phyloP scores from a whole-genome alignment of 2,888 invertebrate genomes.

The Amitus sp. region DNA sequence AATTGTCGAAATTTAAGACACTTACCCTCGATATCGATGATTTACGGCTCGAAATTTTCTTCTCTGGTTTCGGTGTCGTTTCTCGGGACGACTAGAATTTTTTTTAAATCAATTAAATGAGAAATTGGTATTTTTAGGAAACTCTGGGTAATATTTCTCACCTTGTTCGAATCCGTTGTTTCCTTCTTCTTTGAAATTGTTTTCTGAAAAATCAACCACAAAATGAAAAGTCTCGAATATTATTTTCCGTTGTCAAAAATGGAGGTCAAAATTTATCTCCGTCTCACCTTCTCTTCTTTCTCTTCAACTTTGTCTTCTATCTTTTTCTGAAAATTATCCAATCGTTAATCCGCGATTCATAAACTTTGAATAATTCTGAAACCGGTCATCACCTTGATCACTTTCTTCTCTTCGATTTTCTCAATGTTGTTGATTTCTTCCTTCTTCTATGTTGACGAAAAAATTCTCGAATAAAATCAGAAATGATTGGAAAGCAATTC shows the following conservation, averaged over 20 bases:
- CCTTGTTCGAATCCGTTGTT: conserved; percentile 52
- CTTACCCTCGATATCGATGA: conserved; percentile 56
- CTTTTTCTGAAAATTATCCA: conserved; percentile 48
- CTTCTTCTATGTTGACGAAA: conserved; percentile 50
- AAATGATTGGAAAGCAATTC: conserved; percentile 9
- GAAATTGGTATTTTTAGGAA: not conserved
- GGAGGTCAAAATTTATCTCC: not conserved
- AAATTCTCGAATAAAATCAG: conserved; percentile 18
- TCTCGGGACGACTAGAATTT: conserved; percentile 42
- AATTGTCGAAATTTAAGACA: conserved; percentile 12
- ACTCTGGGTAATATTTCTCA: conserved; percentile 15
- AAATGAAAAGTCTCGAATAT: too few species aligned
- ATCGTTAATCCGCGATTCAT: not conserved
- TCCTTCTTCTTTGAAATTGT: conserved; percentile 51
- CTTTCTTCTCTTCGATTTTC: conserved; percentile 50
- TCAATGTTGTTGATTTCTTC: conserved; percentile 58
- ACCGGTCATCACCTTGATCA: conserved; percentile 55
- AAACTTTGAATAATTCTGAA: not conserved
- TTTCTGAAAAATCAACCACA: conserved; percentile 38
- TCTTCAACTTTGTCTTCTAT: conserved; percentile 67
- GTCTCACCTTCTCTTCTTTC: conserved; percentile 63
- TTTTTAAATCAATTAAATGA: not conserved
- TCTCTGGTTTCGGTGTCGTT: conserved; percentile 53
- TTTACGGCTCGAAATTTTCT: conserved; percentile 51
- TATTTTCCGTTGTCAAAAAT: not conserved